Evolutionary conservation across 2,113 vertebrate species (phyloP), one percentile per base, ranked within the genome.

Genomic region (Xiphophorus hellerii): DNA sequence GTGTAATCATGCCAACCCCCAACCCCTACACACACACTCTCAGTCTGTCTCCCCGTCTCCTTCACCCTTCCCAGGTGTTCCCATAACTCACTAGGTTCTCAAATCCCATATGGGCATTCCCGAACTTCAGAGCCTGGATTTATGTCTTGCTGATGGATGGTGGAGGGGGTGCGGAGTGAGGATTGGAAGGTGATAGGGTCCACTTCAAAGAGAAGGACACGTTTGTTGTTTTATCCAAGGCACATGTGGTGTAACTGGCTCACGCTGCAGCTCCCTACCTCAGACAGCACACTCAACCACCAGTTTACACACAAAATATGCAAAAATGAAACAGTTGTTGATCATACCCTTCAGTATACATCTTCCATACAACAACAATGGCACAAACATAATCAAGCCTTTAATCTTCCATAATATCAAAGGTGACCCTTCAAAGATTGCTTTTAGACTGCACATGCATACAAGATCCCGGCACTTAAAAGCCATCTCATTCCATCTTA

Each of bases 131-230:
- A 84, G 81, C 58, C 62, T 27, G 76, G 89, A 94, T 93, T 92
- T 92, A 92, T 89, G 88, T 73, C 81, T 87, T 74, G 87, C 84
- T 92, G 92, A 92, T 74, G 83, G 86, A 87, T 85, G 42, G 74
- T 14, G 71, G 62, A 68, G 77, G 73, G 62, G 64, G 44, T 31
- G 70, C 0, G 5, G 61, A 48, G 70, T 17, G 35, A 62, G 33
- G 64, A 29, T 30, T 28, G 71, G 33, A 51, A 74, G 83, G 80
- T 73, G 81, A 82, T 64, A 71, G 30, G 81, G 84, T 73, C 81
- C 39, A 80, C 92, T 92, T 94, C 92, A 94, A 94, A 94, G 90
- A 66, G 71, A 37, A 86, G 90, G 87, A 89, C 90, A 71, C 66
- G 29, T 85, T 88, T 91, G 91, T 91, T 94, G 89, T 88, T 91